Evolutionary conservation across 2,888 invertebrate genomes (phyloP), one percentile per base, ranked within the genome.

Genomic region (Polylopha cassiicola): DNA sequence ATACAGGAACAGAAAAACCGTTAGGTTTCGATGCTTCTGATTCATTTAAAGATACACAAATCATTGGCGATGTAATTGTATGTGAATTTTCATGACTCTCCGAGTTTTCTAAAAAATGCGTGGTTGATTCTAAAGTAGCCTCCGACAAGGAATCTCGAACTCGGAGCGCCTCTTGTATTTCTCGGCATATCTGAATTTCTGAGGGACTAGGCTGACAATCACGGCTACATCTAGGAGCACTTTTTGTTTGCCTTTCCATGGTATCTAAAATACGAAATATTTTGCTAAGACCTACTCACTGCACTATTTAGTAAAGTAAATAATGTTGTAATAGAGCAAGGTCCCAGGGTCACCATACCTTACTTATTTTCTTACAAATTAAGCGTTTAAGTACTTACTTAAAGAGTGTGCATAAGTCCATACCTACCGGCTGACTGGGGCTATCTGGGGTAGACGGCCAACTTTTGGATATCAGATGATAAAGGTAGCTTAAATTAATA

Each of bases 161-260:
- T 39, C 21, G 26, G 2, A 6, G 14, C 5, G 20, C 9, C 17
- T 16, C 23, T 3, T 17, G 16, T n/a, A 23, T 17, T 18, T 23
- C 33, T 17, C 8, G 23, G n/a, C 23, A 17, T 5, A 9, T 8
- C 29, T 29, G 28, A 7, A 34, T 34, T n/a, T 34, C 22, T 13
- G 33, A n/a, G n/a, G 39, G 33, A 18, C 33, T 34, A 15, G 39
- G 39, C 7, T 39, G 27, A 2, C 10, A 15, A 18, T 28, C 27
- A 7, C 22, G 22, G 22, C 20, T 34, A 4, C 34, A 28, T 24
- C 14, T 33, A 1, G 33, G 17, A 15, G 14, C n/a, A n/a, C n/a
- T 11, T 10, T 39, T 39, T 18, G 23, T 11, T n/a, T 39, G 33
- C 33, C 28, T 39, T 39, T 22, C 14, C 8, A 22, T 29, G 37